These are phyloP conservation scores for Tenualosa ilisha DNA, from an alignment of 2,797 vertebrate genomes.

Conservation along the genomic window DNA sequence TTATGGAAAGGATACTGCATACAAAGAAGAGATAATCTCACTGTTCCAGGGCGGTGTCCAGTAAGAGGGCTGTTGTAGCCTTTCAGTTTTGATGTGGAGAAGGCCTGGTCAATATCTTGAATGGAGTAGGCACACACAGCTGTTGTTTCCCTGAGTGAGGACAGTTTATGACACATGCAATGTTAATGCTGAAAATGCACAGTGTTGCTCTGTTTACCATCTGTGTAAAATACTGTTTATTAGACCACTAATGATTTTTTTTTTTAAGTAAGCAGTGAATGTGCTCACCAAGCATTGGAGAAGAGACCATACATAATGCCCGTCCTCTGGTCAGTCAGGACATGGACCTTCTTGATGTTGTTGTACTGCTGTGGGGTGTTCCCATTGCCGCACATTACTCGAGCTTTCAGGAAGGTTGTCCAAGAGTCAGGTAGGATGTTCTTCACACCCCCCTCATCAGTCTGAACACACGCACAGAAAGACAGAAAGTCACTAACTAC, in stretches of 20 bases:
- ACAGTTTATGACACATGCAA: background rate
- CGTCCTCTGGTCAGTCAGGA: slow-evolving; percentile 68
- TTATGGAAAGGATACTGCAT: background rate
- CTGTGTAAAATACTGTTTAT: no score
- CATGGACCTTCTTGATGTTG: slow-evolving; percentile 75
- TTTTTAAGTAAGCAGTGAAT: background rate
- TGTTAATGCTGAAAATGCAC: no score
- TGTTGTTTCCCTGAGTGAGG: slow-evolving; percentile 72
- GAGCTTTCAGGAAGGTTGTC: slow-evolving; percentile 82
- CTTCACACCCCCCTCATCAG: slow-evolving; percentile 77
- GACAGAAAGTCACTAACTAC: no score
- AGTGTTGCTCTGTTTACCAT: no score
- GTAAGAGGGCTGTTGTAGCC: slow-evolving; percentile 67
- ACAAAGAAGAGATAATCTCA: slow-evolving; percentile 43
- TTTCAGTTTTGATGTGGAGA: slow-evolving; percentile 76
- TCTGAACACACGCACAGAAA: slow-evolving; percentile 55
- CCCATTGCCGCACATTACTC: slow-evolving; percentile 78
- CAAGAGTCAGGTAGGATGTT: slow-evolving; percentile 71
- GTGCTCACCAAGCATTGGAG: slow-evolving; percentile 78
- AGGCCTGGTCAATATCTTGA: slow-evolving; percentile 73
- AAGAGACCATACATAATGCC: slow-evolving; percentile 81
- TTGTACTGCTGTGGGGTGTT: slow-evolving; percentile 79
- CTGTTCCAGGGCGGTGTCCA: slow-evolving; percentile 73
- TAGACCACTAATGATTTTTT: background rate
- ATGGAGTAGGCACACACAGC: slow-evolving; percentile 84